phyloP scores from a whole-genome alignment of 2,888 invertebrate genomes.

The Lithodes maja region DNA sequence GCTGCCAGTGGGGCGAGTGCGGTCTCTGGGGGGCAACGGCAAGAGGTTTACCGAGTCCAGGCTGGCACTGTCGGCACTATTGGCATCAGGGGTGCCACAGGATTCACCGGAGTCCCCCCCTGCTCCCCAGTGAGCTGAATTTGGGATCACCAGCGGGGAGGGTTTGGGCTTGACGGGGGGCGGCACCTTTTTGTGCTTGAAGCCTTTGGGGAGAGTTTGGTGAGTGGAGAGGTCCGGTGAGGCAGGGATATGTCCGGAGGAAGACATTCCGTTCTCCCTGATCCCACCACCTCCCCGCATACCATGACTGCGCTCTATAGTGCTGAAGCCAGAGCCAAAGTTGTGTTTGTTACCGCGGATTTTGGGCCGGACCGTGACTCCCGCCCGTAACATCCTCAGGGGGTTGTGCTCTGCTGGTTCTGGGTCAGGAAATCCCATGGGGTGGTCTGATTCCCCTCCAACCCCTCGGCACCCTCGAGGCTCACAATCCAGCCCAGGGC shows the following conservation, averaged over 20 bases:
- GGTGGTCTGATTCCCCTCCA: conserved; percentile 63
- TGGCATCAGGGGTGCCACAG: conserved; percentile 35
- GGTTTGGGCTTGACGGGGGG: conserved; percentile 71
- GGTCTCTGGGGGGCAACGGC: conserved; percentile 86
- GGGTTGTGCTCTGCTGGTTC: conserved; percentile 79
- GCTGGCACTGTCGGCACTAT: conserved; percentile 42
- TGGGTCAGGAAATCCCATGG: conserved; percentile 74
- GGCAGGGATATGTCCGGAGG: conserved; percentile 10
- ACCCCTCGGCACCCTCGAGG: conserved; percentile 68
- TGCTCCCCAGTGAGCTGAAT: conserved; percentile 58
- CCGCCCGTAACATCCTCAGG: conserved; percentile 81
- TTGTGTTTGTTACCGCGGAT: conserved; percentile 77
- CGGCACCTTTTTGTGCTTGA: conserved; percentile 69
- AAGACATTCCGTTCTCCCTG: conserved; percentile 34
- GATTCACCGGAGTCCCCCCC: conserved; percentile 28
- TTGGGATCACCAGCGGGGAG: conserved; percentile 69
- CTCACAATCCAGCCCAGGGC: conserved; percentile 75
- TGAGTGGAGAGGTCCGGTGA: conserved; percentile 57
- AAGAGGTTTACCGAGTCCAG: conserved; percentile 79
- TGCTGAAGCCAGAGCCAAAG: conserved; percentile 56
- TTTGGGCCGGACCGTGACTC: conserved; percentile 77
- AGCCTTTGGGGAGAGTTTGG: conserved; percentile 67
- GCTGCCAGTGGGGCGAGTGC: conserved; percentile 78
- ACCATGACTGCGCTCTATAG: conserved; percentile 59
- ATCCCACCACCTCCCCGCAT: conserved; percentile 42